Evolutionary conservation across 2,888 invertebrate species (phyloP), one percentile per base, ranked within the genome.

Genomic region (Netelia inedita): DNA sequence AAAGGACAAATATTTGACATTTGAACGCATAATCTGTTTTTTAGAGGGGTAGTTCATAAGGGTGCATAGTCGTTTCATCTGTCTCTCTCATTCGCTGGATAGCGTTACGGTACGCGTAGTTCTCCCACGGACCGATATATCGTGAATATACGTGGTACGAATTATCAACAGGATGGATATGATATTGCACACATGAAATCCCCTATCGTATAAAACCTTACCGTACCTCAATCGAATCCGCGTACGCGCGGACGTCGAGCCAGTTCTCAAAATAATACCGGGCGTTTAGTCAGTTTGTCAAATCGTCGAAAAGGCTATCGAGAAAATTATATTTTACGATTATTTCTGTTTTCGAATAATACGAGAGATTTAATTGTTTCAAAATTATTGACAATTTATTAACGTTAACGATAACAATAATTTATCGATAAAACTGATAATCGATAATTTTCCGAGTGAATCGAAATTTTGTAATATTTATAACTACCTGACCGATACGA

Each of bases 91-190:
- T 46, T 10, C 46, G 14, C 28, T 50, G 6, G 16, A 14, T 53
- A 3, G 10, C 28, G n/a, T 28, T 16, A 55, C 28, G 28, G 35
- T 6, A 28, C 21, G 43, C 59, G 3, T 65, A 35, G 50, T 28
- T 8, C 19, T 59, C 1, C 16, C 16, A 9, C 14, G 14, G 21
- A 43, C 28, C 8, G 46, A 35, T 35, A 65, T 21, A 76, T 55
- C 55, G 71, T 43, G 41, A 75, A 65, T 81, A 63, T 75, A 75
- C 63, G 59, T 11, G 65, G 21, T 65, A 65, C 76, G 46, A 72
- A 76, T 76, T 76, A 82, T 75, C 75, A 57, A 76, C 28, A 69
- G 19, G 46, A 46, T 23, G 16, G 14, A 75, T 69, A 57, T 10
- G 65, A 65, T 46, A 57, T 14, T 57, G 55, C 66, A 57, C 53